These are phyloP conservation scores for Sebastes steindachneri DNA, from an alignment of 2,797 vertebrate genomes.

Conservation along the genomic window DNA sequence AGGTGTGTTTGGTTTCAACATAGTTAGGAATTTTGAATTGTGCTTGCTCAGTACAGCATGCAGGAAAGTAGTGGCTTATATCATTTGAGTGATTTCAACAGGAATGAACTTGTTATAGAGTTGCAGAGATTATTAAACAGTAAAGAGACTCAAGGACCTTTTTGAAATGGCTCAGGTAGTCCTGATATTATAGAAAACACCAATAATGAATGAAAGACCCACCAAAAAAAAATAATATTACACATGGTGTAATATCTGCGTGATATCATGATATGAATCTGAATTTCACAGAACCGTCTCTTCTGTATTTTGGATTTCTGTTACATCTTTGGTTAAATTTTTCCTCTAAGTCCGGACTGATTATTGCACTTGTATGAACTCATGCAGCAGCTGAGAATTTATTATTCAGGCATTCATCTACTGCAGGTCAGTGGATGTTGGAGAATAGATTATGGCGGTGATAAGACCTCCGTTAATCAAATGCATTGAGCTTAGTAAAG, in stretches of 20 bases:
- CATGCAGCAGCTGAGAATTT: not conserved
- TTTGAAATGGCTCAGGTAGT: not conserved
- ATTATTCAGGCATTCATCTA: constrained; percentile 7
- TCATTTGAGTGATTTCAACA: not conserved
- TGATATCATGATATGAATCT: not conserved
- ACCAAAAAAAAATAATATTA: not conserved
- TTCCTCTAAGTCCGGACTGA: not conserved
- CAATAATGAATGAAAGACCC: not conserved
- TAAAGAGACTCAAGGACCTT: not conserved
- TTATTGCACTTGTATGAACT: not conserved
- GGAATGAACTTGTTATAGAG: not conserved
- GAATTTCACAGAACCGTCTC: not conserved
- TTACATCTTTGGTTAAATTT: not conserved
- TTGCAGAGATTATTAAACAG: not conserved
- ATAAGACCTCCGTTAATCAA: not conserved
- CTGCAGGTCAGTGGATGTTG: not conserved
- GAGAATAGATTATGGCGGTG: not conserved
- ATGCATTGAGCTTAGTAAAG: not conserved
- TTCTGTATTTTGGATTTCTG: not conserved
- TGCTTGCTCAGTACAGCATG: not conserved
- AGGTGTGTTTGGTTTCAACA: constrained; percentile 12
- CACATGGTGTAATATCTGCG: not conserved
- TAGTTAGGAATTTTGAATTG: not conserved
- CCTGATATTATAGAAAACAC: not conserved
- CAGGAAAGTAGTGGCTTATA: not conserved